Conservation (phyloP, 2,113 vertebrate species). For the Scytalopus superciliaris region DNA sequence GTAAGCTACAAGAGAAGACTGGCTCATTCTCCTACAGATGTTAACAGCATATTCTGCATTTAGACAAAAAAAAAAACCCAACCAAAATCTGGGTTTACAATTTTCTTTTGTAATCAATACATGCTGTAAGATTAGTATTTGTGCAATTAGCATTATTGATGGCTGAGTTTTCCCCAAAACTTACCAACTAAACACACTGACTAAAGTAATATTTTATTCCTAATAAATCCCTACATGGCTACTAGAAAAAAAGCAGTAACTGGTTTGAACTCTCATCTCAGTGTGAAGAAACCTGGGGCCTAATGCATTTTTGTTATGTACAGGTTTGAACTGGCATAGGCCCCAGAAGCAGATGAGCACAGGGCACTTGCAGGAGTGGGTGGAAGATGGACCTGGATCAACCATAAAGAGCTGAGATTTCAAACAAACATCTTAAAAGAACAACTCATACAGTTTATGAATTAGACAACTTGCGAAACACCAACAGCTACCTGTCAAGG, state of each 20-base stretch:
- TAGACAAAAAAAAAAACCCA: constrained; percentile 3
- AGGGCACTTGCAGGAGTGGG: accelerated
- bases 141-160: background rate
- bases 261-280: background rate
- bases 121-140: background rate
- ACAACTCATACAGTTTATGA: background rate
- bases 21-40: background rate
- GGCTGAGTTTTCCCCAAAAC: background rate
- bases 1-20: background rate
- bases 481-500: background rate
- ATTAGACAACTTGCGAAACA: background rate
- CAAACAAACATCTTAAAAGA: background rate
- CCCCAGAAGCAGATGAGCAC: background rate
- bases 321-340: background rate
- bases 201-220: background rate
- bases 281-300: background rate
- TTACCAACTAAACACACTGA: background rate
- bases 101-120: background rate
- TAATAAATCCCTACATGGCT: background rate
- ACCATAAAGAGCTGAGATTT: background rate
- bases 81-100: background rate
- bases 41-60: background rate
- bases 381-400: background rate
- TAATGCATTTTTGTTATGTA: background rate
- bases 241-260: background rate